Evolutionary conservation across 2,113 vertebrate genomes (phyloP), one percentile per base, ranked within the genome.

Genomic region (Sminthopsis crassicaudata): DNA sequence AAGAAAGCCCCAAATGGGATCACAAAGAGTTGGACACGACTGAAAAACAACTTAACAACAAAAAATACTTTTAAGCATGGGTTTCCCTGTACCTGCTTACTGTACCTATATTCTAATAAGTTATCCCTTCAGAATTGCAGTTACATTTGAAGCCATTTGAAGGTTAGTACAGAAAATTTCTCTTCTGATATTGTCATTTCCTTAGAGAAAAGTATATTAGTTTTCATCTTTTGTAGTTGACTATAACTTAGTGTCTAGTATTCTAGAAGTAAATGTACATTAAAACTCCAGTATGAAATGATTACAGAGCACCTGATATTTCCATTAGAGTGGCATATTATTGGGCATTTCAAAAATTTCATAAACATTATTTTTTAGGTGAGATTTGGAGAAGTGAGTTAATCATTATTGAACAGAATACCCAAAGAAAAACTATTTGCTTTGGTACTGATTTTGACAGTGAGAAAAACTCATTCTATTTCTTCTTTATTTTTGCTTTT

Each of bases 401-500:
- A 91, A 0, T 96, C 7, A 2, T 84, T 92, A 96, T 94, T 19
- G 26, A 76, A 92, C 14, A 94, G 46, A 95, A 95, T 92, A 91
- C 36, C 60, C 76, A 89, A 92, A 24, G 94, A 88, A 84, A 57
- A 46, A 27, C 10, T 57, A 11, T 96, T 94, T 46, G 92, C 1
- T 94, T 96, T 97, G 91, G 36, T 53, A 0, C 60, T 93, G 53
- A 24, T 94, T 93, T 95, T 27, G 92, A n/a, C 12, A 46, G 25
- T 93, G 5, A 22, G 51, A 60, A 92, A 95, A 92, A 46, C 54
- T 26, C 55, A 50, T 60, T 48, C 48, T 48, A 90, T 55, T 67
- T 96, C 92, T 96, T 93, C 22, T 94, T 94, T 30, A 19, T 67
- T 67, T 94, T 96, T 53, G 26, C 42, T 95, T 96, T 95, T 92